A percentile compares a stretch with the other conserved stretches of the same genome.
Evolutionary conservation across 2,113 vertebrate species (phyloP).

Genomic region (Notothenia rossii): DNA sequence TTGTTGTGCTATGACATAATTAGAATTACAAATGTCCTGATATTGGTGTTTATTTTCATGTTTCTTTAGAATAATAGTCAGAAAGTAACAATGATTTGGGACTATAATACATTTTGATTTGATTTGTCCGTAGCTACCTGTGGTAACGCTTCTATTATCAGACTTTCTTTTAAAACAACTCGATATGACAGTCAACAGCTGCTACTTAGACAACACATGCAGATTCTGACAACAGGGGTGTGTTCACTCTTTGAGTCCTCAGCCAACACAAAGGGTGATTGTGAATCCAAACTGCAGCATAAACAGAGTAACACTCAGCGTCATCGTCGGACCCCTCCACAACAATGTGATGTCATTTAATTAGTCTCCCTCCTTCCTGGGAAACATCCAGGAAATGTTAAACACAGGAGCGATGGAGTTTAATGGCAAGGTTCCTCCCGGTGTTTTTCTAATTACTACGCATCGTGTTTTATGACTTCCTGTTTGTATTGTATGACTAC

Average conservation of each 20-base stretch:
- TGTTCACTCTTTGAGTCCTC: background rate
- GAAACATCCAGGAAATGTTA: conserved; percentile 18
- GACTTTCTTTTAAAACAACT: background rate
- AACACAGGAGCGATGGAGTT: background rate
- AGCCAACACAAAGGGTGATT: conserved; percentile 15
- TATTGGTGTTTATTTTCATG: no score
- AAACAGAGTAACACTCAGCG: conserved; percentile 10
- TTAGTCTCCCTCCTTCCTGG: conserved; percentile 29
- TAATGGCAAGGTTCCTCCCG: background rate
- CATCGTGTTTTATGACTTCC: conserved; percentile 37
- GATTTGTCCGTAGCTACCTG: background rate
- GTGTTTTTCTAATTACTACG: background rate
- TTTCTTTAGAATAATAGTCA: no score
- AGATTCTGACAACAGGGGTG: background rate
- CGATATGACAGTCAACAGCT: background rate
- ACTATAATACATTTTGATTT: no score
- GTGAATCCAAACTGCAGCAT: conserved; percentile 17
- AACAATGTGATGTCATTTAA: conserved; percentile 17
- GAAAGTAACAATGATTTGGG: no score
- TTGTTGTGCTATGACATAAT: no score
- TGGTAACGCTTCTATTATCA: background rate
- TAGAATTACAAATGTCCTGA: no score
- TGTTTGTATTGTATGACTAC: conserved; percentile 21
- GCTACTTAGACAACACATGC: background rate
- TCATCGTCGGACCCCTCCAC: background rate